Evolutionary conservation across 2,888 invertebrate genomes (phyloP), one percentile per base, ranked within the genome.

Genomic region (Diogma glabrata): DNA sequence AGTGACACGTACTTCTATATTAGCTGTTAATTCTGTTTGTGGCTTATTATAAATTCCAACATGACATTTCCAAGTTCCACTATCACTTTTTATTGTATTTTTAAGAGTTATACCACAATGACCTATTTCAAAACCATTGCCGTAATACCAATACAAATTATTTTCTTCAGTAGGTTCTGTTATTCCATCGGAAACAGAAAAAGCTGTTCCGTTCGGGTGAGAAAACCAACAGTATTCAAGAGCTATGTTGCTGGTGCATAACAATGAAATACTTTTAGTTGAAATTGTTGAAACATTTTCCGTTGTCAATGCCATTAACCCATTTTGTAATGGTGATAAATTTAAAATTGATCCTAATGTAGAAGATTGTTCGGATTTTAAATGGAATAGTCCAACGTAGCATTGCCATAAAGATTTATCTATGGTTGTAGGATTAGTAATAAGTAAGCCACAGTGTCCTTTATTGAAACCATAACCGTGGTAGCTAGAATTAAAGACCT

Each of bases 401-500:
- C 75, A 76, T 7, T 72, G 64, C 75, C 75, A 76, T 3, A 67
- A 67, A 2, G 67, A 67, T 49, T 64, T 71, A 57, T 74, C 74
- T 1, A 60, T 52, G 0, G 55, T 46, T 2, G 62, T 62, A 0
- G 73, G 71, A 1, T 54, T 55, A 54, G 72, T 71, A 51, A 76
- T 68, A 1, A 74, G 72, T 54, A 76, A 62, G 2, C 75, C 75
- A 56, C 75, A 76, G 7, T 75, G 66, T 9, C 67, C 67, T 1
- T 62, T 59, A 2, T 60, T 58, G 40, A 75, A 71, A 12, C 75
- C 75, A 4, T 67, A 61, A 3, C 75, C 75, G 55, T 72, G 75
- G 57, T 76, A 76, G 58, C 74, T 75, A 55, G n/a, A n/a, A n/a
- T 12, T 57, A 52, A 53, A 52, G 9, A 24, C 9, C 6, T 24